A percentile compares a stretch with the other conserved stretches of the same genome.
phyloP scores from a whole-genome alignment of 1,140 invertebrate genomes.

The Theocolax elegans region DNA sequence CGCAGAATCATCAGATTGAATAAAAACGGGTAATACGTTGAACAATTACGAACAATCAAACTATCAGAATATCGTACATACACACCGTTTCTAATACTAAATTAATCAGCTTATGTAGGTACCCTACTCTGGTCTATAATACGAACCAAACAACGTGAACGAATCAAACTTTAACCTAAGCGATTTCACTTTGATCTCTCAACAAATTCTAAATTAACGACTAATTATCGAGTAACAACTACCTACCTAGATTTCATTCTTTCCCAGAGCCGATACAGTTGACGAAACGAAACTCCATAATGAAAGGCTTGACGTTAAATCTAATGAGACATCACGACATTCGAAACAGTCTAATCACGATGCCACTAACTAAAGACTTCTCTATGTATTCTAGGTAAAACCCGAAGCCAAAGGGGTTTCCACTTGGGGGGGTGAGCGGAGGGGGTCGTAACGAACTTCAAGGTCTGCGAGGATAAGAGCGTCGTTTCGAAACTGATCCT shows the following conservation, averaged over 20 bases:
- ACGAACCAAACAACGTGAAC: too few species aligned
- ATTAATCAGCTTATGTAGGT: too few species aligned
- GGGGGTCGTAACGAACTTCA: constrained; percentile 20
- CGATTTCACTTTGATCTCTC: constrained; percentile 20
- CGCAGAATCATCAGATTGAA: too few species aligned
- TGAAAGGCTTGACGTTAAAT: constrained; percentile 12
- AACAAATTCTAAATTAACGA: constrained; percentile 6
- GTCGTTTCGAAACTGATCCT: constrained; percentile 14
- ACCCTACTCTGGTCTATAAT: too few species aligned
- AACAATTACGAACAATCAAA: too few species aligned
- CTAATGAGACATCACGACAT: constrained; percentile 7
- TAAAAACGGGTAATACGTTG: too few species aligned
- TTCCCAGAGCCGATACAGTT: neutral
- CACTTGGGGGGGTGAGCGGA: too few species aligned
- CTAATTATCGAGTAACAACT: constrained; percentile 15
- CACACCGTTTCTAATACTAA: too few species aligned
- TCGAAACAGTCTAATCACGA: constrained; percentile 33
- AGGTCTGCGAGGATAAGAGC: constrained; percentile 15
- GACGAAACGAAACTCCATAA: neutral
- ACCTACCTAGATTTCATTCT: neutral
- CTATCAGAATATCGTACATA: too few species aligned
- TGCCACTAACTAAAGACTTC: constrained; percentile 3
- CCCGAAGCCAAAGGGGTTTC: constrained; percentile 11
- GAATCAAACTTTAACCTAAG: too few species aligned
- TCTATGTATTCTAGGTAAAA: neutral